Base-by-base conservation (phyloP, 2,888 invertebrate species). In the Abrostola tripartita region DNA sequence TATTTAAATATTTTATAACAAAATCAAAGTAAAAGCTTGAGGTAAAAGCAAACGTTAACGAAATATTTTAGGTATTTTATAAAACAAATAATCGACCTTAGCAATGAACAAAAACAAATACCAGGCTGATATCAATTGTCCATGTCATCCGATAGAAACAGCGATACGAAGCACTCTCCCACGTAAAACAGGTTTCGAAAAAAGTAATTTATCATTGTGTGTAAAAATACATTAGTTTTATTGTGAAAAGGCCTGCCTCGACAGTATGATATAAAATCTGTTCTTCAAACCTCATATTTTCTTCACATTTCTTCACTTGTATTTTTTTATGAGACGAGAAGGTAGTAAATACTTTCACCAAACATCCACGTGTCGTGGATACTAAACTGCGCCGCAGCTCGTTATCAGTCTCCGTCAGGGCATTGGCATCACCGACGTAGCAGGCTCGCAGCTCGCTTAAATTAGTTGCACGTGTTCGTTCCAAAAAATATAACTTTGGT, bases 201-300 rank as follows among this genome's bases (percentile, higher is more conserved):
- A 80, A 79, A 66, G 37, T 50, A 35, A 56, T 56, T 24, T 24
- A 47, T 37, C 38, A 14, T 59, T 14, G 41, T 37, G 51, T 40
- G 10, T 71, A 67, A 71, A 78, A 71, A 80, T 63, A 68, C 42
- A 54, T 59, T 37, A 44, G 38, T 56, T 52, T 71, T 77, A 57
- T 68, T 55, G 40, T 50, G 42, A 55, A 53, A 61, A 37, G 24
- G 49, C 5, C 11, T 12, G 10, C 37, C 41, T 62, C 65, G 11
- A 40, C 54, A 52, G 70, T 60, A 56, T 65, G 55, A 52, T 49
- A 57, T 62, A 24, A 24, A 24, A 24, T 24, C 24, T 24, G 4
- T 4, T 24, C 24, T 24, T 24, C 24, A 4, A 24, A 4, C 24
- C 24, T 24, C 4, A 24, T 24, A 24, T 24, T 24, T 24, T 24